Conservation (phyloP, 2,113 vertebrate species). For the Mustela lutreola region DNA sequence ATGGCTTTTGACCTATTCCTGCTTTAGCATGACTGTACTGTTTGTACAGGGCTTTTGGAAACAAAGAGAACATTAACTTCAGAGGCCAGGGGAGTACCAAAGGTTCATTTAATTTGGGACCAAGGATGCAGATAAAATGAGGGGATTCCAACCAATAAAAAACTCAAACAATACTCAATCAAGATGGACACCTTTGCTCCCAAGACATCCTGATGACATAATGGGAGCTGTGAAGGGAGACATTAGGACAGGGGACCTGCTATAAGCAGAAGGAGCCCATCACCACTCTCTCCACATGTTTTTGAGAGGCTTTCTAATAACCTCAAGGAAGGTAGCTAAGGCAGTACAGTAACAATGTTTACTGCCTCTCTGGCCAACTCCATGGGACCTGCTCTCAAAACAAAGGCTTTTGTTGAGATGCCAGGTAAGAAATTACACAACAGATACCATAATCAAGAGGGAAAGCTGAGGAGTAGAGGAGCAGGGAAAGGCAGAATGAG, state of each 20-base stretch:
- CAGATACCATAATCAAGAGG: background rate
- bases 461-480: background rate
- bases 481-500: background rate
- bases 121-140: background rate
- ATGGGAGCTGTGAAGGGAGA: background rate
- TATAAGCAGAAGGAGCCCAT: background rate
- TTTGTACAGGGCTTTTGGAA: background rate
- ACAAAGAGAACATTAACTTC: background rate
- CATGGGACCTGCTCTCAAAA: background rate
- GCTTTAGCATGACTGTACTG: background rate
- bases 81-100: background rate
- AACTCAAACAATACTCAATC: background rate
- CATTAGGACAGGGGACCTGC: accelerated
- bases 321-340: background rate
- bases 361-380: background rate
- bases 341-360: background rate
- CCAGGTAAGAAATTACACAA: background rate
- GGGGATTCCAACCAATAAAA: background rate
- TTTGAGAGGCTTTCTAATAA: background rate
- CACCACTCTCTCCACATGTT: background rate
- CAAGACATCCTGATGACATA: background rate
- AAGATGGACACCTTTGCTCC: background rate
- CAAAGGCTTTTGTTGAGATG: background rate
- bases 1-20: background rate
- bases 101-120: background rate